Evolutionary conservation across 2,113 vertebrate species (phyloP).

Genomic region (Drymodes brunneopygia): DNA sequence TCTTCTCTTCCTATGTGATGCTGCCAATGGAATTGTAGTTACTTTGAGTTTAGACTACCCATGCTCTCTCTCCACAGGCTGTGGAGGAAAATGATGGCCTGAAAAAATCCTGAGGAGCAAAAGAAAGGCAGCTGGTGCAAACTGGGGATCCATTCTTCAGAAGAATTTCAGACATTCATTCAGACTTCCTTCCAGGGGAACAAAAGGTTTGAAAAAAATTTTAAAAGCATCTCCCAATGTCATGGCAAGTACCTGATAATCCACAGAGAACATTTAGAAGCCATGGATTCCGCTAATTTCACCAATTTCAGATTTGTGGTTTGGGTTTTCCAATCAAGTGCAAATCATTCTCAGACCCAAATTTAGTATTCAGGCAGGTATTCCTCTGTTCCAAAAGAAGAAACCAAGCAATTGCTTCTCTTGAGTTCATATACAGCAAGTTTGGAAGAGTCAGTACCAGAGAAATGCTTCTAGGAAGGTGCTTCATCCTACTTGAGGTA

Average conservation of each 20-base stretch:
- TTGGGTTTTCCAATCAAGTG: not conserved
- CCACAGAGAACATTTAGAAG: not conserved
- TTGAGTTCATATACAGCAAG: not conserved
- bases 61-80: not conserved
- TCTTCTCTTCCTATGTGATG: not conserved
- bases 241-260: not conserved
- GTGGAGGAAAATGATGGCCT: not conserved
- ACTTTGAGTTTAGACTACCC: not conserved
- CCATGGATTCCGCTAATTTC: not conserved
- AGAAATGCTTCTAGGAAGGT: not conserved
- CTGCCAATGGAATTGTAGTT: not conserved
- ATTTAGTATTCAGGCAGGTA: not conserved
- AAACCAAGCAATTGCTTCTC: not conserved
- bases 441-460: not conserved
- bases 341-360: not conserved
- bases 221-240: not conserved
- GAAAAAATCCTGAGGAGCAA: not conserved
- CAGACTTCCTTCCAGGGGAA: not conserved
- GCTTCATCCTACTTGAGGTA: not conserved
- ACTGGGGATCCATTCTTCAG: not conserved
- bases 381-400: not conserved
- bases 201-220: rapidly evolving
- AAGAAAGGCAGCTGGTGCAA: not conserved
- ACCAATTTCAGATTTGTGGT: not conserved
- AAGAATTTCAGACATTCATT: not conserved